phyloP scores from a whole-genome alignment of 2,888 invertebrate genomes.

The Strigamia transsilvanica region DNA sequence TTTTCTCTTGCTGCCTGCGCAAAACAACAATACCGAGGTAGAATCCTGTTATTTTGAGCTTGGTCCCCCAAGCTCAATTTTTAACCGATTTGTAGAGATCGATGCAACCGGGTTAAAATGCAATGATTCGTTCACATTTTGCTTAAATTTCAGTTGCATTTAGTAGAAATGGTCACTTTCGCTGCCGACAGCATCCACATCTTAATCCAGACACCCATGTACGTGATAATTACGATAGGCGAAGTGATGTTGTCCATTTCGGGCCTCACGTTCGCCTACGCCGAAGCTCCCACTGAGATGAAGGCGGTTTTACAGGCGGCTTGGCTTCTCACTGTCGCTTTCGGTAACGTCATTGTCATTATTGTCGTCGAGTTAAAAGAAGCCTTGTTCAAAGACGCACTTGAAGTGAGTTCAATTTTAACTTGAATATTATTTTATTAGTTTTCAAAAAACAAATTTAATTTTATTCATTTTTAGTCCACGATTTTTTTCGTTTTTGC shows the following conservation, averaged over 20 bases:
- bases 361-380: conserved; percentile 58
- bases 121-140: not conserved
- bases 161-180: not conserved
- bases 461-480: conserved; percentile 69
- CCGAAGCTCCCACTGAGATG: conserved; percentile 63
- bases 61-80: no score
- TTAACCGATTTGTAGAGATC: no score
- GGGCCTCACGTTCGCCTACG: conserved; percentile 93
- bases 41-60: no score
- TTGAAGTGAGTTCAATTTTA: not conserved
- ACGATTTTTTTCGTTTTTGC: conserved; percentile 88
- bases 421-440: not conserved
- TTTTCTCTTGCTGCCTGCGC: not conserved
- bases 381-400: not conserved
- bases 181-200: conserved; percentile 78
- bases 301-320: conserved; percentile 64
- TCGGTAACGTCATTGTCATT: conserved; percentile 64
- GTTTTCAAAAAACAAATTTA: not conserved
- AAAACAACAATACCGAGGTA: not conserved
- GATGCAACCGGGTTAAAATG: not conserved
- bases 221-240: conserved; percentile 86
- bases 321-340: conserved; percentile 63
- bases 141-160: not conserved
- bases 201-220: conserved; percentile 88
- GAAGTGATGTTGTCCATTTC: conserved; percentile 97